Evolutionary conservation across 37 sponge, comb jelly and placozoan species (phyloP).

Genomic region (Cliona cf. orientalis): DNA sequence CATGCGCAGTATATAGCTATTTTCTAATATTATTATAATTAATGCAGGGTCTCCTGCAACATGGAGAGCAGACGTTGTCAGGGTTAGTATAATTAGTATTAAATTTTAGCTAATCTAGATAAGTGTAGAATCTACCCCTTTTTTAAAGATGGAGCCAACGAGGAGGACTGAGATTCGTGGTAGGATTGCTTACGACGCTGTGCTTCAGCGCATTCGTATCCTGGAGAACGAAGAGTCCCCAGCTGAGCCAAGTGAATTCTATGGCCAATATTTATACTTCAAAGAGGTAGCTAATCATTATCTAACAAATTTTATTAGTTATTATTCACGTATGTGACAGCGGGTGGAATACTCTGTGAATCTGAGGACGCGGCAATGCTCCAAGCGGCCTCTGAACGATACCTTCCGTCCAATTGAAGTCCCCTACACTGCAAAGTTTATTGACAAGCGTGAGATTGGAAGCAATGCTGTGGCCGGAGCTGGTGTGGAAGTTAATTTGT

Average conservation of each 20-base stretch:
- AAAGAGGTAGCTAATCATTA: neutral
- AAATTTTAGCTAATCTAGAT: neutral
- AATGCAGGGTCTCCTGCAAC: neutral
- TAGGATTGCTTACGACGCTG: slow-evolving; percentile 1
- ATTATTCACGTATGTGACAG: slow-evolving; percentile 9
- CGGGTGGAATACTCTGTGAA: slow-evolving; percentile 39
- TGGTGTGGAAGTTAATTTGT: neutral
- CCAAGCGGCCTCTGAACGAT: neutral
- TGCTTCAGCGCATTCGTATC: neutral
- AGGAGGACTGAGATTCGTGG: neutral
- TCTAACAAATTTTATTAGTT: neutral
- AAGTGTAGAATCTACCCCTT: neutral
- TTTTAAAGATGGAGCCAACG: neutral
- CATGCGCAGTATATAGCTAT: neutral
- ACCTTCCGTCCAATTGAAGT: neutral
- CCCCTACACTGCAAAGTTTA: neutral
- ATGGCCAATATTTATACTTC: neutral
- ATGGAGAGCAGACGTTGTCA: slow-evolving; percentile 9
- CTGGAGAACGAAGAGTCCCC: too few relatives aligned
- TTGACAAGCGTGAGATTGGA: neutral
- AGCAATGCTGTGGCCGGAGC: neutral
- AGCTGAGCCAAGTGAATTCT: too few relatives aligned
- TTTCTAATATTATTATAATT: neutral
- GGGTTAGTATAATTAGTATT: neutral
- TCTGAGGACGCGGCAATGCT: slow-evolving; percentile 40